These are phyloP conservation scores for Xestia sexstrigata DNA, from an alignment of 2,888 invertebrate species.

Conservation along the genomic window DNA sequence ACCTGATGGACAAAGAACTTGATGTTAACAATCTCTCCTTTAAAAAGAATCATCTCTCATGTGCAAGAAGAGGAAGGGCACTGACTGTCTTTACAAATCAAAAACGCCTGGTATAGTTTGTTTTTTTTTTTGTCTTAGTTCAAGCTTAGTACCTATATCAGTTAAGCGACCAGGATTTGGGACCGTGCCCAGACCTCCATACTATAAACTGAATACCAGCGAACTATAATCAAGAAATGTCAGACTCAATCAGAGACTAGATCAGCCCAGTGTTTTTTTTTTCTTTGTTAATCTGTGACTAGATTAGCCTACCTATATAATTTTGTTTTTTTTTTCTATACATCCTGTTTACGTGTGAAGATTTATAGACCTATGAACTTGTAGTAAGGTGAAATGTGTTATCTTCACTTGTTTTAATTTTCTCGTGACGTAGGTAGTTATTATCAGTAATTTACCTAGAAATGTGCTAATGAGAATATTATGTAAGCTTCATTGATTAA, in stretches of 20 bases:
- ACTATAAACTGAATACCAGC: no score
- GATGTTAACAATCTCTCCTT: not conserved
- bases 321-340: constrained; percentile 1
- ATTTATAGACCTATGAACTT: constrained; percentile 24
- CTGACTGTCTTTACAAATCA: not conserved
- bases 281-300: not conserved
- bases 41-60: not conserved
- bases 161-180: not conserved
- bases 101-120: not conserved
- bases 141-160: not conserved
- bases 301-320: not conserved
- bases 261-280: not conserved
- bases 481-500: constrained; percentile 38
- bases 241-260: not conserved
- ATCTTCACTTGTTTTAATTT: constrained; percentile 41
- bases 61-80: not conserved
- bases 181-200: no score
- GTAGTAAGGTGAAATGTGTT: constrained; percentile 15
- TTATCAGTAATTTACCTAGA: constrained; percentile 24
- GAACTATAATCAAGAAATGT: constrained; percentile 7
- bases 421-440: constrained; percentile 16
- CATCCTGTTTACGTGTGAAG: constrained; percentile 20
- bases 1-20: constrained; percentile 91
- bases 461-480: constrained; percentile 42
- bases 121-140: not conserved